Evolutionary conservation across 2,888 invertebrate species (phyloP).

Genomic region (Xylocampa areola): DNA sequence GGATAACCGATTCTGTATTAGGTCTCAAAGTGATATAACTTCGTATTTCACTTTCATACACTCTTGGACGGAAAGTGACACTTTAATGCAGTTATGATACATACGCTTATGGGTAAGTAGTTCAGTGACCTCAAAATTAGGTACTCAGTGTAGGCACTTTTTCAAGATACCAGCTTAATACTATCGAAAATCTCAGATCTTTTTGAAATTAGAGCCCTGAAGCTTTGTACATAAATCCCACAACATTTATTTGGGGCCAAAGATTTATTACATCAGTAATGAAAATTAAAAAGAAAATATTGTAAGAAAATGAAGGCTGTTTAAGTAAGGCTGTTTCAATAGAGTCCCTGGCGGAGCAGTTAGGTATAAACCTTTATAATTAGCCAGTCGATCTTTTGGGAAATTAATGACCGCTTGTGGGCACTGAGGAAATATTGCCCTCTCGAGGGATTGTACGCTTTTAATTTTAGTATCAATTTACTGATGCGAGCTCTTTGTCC

Average conservation of each 20-base stretch:
- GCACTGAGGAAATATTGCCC: constrained; percentile 36
- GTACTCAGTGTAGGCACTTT: too few relatives aligned
- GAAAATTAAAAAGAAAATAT: constrained; percentile 55
- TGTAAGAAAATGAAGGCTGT: constrained; percentile 55
- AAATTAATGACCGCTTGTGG: constrained; percentile 59
- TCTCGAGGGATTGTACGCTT: constrained; percentile 29
- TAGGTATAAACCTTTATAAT: constrained; percentile 57
- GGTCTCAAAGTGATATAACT: too few relatives aligned
- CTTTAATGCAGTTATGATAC: too few relatives aligned
- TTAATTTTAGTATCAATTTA: constrained; percentile 49
- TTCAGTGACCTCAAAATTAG: too few relatives aligned
- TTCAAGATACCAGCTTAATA: too few relatives aligned
- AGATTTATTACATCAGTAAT: constrained; percentile 53
- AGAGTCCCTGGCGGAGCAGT: constrained; percentile 49
- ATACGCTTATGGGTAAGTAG: too few relatives aligned
- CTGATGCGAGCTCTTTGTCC: constrained; percentile 24
- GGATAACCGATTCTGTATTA: too few relatives aligned
- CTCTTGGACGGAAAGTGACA: too few relatives aligned
- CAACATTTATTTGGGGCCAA: constrained; percentile 28
- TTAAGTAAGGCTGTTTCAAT: constrained; percentile 26
- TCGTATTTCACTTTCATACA: too few relatives aligned
- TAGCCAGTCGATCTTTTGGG: constrained; percentile 60
- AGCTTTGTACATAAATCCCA: constrained; percentile 17
- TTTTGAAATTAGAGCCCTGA: too few relatives aligned
- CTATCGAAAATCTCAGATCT: too few relatives aligned